phyloP scores from a whole-genome alignment of 2,113 vertebrate species.

The Oreotrochilus melanogaster region DNA sequence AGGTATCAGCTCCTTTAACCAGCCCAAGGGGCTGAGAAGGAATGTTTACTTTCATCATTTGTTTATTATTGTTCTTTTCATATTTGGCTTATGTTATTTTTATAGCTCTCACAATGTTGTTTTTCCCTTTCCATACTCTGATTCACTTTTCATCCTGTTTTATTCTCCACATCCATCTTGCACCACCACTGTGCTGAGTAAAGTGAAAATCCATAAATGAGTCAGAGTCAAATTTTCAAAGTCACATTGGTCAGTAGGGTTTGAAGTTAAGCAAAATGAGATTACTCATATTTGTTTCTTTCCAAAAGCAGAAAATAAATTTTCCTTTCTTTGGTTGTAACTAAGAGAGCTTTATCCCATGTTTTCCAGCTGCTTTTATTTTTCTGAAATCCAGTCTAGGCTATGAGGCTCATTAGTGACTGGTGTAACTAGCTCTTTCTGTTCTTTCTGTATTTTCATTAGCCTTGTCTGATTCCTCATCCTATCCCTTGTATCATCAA shows the following conservation, averaged over 20 bases:
- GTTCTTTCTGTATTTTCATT: not conserved
- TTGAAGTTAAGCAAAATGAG: conserved; percentile 42
- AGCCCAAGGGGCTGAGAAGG: not conserved
- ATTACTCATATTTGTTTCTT: not conserved
- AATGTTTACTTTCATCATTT: not conserved
- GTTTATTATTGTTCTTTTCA: not conserved
- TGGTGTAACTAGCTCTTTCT: not conserved
- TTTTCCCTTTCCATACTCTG: conserved; percentile 9
- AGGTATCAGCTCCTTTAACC: not conserved
- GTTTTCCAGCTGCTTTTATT: conserved; percentile 11
- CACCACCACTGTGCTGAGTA: not conserved
- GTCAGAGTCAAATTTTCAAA: conserved; percentile 37
- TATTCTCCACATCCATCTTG: conserved; percentile 9
- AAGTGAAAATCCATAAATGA: conserved; percentile 33
- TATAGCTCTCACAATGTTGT: not conserved
- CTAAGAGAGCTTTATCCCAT: not conserved
- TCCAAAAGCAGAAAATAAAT: not conserved
- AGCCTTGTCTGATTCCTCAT: not conserved
- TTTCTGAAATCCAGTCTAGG: not conserved
- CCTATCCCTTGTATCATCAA: not conserved
- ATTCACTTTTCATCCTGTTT: conserved; percentile 44
- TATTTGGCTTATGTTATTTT: conserved; percentile 18
- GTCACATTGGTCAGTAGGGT: conserved; percentile 19
- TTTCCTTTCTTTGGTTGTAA: not conserved
- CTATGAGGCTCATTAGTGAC: not conserved